Evolutionary conservation across 2,888 invertebrate genomes (phyloP).

Genomic region (Notocelia uddmanniana): DNA sequence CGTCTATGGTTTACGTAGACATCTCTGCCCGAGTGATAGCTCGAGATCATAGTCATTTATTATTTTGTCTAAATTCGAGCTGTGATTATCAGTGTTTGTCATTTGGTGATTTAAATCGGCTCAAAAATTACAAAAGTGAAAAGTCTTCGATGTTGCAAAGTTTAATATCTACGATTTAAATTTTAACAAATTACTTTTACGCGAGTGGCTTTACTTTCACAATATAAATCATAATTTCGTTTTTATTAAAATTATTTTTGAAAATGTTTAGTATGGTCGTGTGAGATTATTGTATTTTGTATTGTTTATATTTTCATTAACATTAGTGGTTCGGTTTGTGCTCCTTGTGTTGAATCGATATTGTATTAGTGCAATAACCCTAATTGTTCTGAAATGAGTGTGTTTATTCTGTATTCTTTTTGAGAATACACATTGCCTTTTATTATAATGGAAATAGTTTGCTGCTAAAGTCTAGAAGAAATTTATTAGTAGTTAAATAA

Average conservation of each 20-base stretch:
- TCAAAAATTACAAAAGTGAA: conserved; percentile 15
- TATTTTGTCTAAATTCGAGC: conserved; percentile 43
- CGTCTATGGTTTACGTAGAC: conserved; percentile 31
- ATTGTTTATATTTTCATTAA: conserved; percentile 64
- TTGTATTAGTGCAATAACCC: conserved; percentile 61
- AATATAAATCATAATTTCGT: conserved; percentile 25
- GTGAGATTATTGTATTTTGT: conserved; percentile 62
- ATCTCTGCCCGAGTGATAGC: conserved; percentile 31
- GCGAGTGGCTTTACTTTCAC: conserved; percentile 43
- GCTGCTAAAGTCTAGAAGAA: conserved; percentile 48
- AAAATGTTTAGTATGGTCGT: conserved; percentile 1
- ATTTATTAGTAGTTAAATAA: conserved; percentile 8
- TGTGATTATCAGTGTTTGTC: conserved; percentile 37
- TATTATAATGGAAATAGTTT: conserved; percentile 60
- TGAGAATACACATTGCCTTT: conserved; percentile 54
- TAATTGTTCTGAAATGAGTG: conserved; percentile 73
- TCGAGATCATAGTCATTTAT: conserved; percentile 37
- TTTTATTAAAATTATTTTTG: conserved; percentile 12
- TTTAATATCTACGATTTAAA: conserved; percentile 7
- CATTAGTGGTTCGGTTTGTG: conserved; percentile 62
- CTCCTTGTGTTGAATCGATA: conserved; percentile 69
- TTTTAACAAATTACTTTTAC: conserved; percentile 32
- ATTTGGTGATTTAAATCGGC: conserved; percentile 31
- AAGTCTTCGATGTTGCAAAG: conserved; percentile 7
- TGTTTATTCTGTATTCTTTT: conserved; percentile 67